These are phyloP conservation scores for Girardinichthys multiradiatus DNA, from an alignment of 2,113 vertebrate species.

Conservation along the genomic window DNA sequence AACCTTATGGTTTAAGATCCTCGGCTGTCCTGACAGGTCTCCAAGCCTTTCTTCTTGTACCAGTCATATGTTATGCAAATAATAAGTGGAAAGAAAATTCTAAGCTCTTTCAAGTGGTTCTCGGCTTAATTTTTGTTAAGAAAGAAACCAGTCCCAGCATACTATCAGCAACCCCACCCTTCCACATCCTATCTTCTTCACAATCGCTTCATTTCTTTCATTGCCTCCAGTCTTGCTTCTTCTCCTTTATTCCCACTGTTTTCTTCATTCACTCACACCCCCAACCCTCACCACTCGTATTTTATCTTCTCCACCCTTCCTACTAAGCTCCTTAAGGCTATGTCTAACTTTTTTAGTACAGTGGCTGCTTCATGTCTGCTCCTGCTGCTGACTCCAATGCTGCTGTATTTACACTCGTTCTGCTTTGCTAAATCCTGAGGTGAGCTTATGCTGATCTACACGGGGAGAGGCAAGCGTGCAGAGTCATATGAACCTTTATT, in stretches of 20 bases:
- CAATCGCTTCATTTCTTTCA: conserved; percentile 23
- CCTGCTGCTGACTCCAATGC: conserved; percentile 40
- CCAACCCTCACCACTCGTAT: conserved; percentile 1
- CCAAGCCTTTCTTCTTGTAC: background rate
- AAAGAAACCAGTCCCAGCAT: conserved; percentile 52
- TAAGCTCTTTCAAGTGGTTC: conserved; percentile 58
- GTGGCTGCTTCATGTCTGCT: conserved; percentile 33
- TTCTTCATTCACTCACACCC: background rate
- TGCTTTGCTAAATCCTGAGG: conserved; percentile 35
- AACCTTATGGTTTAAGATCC: conserved; percentile 17
- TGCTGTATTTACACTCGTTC: conserved; percentile 43
- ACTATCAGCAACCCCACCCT: conserved; percentile 10
- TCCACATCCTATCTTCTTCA: conserved; percentile 7
- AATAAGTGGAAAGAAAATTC: conserved; percentile 49
- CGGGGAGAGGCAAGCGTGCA: background rate
- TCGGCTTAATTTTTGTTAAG: conserved; percentile 72
- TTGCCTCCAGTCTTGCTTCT: conserved; percentile 29
- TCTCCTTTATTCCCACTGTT: conserved; percentile 27
- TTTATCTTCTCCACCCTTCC: conserved; percentile 1
- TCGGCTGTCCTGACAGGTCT: conserved; percentile 41
- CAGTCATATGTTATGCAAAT: conserved; percentile 15
- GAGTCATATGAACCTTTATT: conserved; percentile 19
- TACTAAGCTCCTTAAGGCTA: conserved; percentile 56
- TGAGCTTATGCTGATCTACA: background rate
- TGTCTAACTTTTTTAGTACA: conserved; percentile 35